Base-by-base conservation (phyloP, 2,113 vertebrate genomes). In the Dipodomys stephensi region DNA sequence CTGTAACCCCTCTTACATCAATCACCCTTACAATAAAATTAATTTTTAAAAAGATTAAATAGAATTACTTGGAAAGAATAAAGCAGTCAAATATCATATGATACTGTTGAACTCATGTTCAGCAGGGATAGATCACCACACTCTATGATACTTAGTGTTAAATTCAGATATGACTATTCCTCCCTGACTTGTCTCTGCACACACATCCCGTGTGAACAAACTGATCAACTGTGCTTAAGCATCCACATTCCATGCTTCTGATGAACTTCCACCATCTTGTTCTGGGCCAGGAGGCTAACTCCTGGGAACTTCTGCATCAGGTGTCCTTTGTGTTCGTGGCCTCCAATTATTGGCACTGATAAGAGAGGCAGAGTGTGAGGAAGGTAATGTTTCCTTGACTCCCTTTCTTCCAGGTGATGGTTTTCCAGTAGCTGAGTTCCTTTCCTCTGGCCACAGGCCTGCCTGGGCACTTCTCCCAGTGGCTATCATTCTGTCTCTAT, bases 11-110 rank as follows among this genome's bases (percentile, higher is more conserved):
- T 39, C 39, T 39, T 39, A 39, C 39, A 39, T 39, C 39, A 39
- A 39, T 39, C 5, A 39, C 39, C 39, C 39, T 39, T 39, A 39
- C 39, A 39, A 39, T 39, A 39, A 39, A 39, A 39, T 39, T 39
- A 39, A 39, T 6, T 39, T 39, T 39, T 39, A 39, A 39, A 39
- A 39, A 39, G 39, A 39, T 39, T 39, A 39, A 39, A 39, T 39
- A 85, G 28, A 83, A 79, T 78, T 67, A 74, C 30, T 76, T 65
- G 53, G 68, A 81, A 60, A 80, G n/a, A 90, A 64, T 35, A 76
- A 86, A 13, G 53, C 9, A 49, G 1, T 64, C 53, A 68, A 82
- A 44, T 76, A 44, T 53, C 23, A 44, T 16, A 46, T 25, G 77
- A 25, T 10, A 30, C 80, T 90, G 90, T 77, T 35, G 4, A 83